These are phyloP conservation scores for Ochropleura leucogaster DNA, from an alignment of 2,888 invertebrate species.

Conservation along the genomic window DNA sequence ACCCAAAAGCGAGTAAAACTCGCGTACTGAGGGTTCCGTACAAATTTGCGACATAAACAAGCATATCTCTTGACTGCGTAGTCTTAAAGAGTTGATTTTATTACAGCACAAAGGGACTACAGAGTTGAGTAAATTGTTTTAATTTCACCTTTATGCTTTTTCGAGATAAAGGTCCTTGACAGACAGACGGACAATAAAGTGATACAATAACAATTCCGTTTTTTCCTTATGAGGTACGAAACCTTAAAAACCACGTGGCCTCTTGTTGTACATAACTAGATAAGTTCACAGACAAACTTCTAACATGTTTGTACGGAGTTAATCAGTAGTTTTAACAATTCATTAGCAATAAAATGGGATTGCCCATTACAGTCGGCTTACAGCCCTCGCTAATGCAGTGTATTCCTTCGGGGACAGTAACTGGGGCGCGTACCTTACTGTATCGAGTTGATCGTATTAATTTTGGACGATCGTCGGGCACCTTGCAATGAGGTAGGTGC, in stretches of 20 bases:
- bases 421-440: conserved; percentile 25
- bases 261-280: conserved; percentile 14
- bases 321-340: conserved; percentile 58
- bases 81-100: too few relatives aligned
- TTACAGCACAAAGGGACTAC: too few relatives aligned
- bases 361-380: conserved; percentile 38
- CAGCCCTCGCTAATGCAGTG: conserved; percentile 44
- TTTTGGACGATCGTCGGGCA: conserved; percentile 32
- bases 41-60: too few relatives aligned
- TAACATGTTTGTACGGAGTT: conserved; percentile 13
- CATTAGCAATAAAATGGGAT: conserved; percentile 52
- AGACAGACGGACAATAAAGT: too few relatives aligned
- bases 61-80: too few relatives aligned
- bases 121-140: too few relatives aligned
- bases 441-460: conserved; percentile 28
- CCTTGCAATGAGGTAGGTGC: conserved; percentile 7
- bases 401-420: conserved; percentile 36
- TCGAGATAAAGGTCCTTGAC: too few relatives aligned
- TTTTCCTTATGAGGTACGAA: too few relatives aligned
- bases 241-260: neutral
- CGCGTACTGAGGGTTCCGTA: too few relatives aligned
- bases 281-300: conserved; percentile 26
- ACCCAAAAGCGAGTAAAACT: too few relatives aligned
- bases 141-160: too few relatives aligned
- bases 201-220: too few relatives aligned